Evolutionary conservation across 2,797 vertebrate genomes (phyloP), one percentile per base, ranked within the genome.

Genomic region (Botia almorhae): DNA sequence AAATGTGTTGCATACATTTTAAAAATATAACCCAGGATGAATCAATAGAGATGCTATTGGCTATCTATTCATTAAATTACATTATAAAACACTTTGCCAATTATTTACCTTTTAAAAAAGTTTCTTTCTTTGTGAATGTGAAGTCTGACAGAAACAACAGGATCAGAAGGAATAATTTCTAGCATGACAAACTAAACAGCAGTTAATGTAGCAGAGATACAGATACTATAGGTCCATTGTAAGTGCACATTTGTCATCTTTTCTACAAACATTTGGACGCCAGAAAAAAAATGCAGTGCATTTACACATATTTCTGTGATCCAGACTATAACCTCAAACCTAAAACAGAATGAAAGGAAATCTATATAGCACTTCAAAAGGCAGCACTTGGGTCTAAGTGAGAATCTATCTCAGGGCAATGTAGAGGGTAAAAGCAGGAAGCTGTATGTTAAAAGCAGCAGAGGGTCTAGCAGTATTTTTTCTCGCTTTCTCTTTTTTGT

Each of bases 391-490:
- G 82, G 69, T 85, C 83, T 77, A 84, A 84, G 61, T 81, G 76
- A 84, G 81, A 79, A 74, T 72, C 76, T 77, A 79, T 48, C 50
- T 83, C 58, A 55, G 76, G 53, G 82, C 67, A 65, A 79, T 74
- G 77, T 50, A 65, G 71, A 75, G 69, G 61, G 67, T 48, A 74
- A 74, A 82, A 84, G 86, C 83, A 83, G 65, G 76, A 80, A 85
- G 86, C 83, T 69, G 84, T 87, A 76, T 85, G 69, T 80, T 71
- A 81, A 72, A 80, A 91, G 91, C 87, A 90, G 89, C 89, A 85
- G 69, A 51, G 46, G 74, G 50, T 73, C 39, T 33, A 17, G 17
- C 55, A 74, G 43, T 67, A 76, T 23, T 75, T 29, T 19, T 48
- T 36, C 13, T 53, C 48, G 23, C 7, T 78, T 50, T 58, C 46